phyloP scores from a whole-genome alignment of 2,113 vertebrate species.

The Mormoops blainvillei region DNA sequence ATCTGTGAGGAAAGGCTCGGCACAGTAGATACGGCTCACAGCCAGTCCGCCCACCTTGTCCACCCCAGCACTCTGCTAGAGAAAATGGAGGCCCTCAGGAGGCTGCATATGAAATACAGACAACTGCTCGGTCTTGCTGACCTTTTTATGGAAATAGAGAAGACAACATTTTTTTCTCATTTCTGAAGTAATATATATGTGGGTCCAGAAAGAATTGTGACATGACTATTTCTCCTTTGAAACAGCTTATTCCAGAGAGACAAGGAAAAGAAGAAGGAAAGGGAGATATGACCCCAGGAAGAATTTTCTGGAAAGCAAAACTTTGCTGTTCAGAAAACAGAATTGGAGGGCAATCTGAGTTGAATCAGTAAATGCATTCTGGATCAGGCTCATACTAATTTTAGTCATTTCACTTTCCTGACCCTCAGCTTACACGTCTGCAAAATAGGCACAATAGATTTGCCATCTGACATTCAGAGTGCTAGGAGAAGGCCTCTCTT shows the following conservation, averaged over 20 bases:
- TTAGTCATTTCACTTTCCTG: not conserved
- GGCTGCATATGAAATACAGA: not conserved
- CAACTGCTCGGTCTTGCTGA: not conserved
- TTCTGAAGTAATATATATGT: not conserved
- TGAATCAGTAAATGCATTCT: not conserved
- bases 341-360: not conserved
- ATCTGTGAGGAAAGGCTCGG: not conserved
- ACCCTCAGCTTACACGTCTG: not conserved
- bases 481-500: accelerated
- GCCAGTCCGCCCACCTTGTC: accelerated
- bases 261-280: not conserved
- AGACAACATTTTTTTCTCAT: not conserved
- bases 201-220: not conserved
- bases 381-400: not conserved
- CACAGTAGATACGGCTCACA: accelerated
- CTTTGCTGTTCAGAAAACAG: not conserved
- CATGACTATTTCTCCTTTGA: not conserved
- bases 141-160: conserved; percentile 37
- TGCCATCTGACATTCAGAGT: not conserved
- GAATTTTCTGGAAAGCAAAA: conserved; percentile 38
- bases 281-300: not conserved
- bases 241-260: conserved; percentile 3
- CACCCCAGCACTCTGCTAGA: not conserved
- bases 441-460: not conserved
- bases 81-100: not conserved